Conservation (phyloP, 2,113 vertebrate species). For the Piprites chloris region DNA sequence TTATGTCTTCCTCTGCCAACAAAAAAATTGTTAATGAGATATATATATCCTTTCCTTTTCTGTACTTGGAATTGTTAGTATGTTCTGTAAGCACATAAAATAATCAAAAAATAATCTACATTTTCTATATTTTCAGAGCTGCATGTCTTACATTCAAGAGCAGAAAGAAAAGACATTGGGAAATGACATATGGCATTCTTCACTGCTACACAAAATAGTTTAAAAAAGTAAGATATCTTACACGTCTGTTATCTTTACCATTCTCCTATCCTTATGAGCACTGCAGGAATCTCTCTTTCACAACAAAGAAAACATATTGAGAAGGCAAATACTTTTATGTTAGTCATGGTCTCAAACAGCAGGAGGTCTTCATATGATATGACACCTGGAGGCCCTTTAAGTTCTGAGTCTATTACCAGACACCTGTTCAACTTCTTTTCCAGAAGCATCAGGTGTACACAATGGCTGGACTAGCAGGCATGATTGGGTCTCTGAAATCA, state of each 20-base stretch:
- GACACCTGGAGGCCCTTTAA: conserved; percentile 13
- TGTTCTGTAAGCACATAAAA: neutral
- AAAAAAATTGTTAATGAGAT: neutral
- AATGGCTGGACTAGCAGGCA: conserved; percentile 20
- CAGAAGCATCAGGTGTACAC: conserved; percentile 5
- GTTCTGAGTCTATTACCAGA: conserved; percentile 57
- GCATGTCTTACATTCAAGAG: neutral
- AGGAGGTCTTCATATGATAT: conserved; percentile 14
- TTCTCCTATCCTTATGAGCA: conserved; percentile 6
- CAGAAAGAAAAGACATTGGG: neutral
- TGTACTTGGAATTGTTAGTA: neutral
- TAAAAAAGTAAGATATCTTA: neutral
- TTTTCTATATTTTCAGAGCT: neutral
- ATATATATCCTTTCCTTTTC: neutral
- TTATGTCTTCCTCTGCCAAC: neutral
- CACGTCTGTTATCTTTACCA: neutral
- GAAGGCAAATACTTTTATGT: conserved; percentile 54
- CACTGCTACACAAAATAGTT: neutral
- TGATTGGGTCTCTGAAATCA: conserved; percentile 17
- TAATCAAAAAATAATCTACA: neutral
- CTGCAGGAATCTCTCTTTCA: conserved; percentile 40
- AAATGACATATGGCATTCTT: neutral
- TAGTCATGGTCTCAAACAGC: conserved; percentile 19
- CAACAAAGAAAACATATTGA: conserved; percentile 39
- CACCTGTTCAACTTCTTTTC: conserved; percentile 26